These are phyloP conservation scores for Todiramphus chloris DNA, from an alignment of 2,113 vertebrate genomes.

Conservation along the genomic window DNA sequence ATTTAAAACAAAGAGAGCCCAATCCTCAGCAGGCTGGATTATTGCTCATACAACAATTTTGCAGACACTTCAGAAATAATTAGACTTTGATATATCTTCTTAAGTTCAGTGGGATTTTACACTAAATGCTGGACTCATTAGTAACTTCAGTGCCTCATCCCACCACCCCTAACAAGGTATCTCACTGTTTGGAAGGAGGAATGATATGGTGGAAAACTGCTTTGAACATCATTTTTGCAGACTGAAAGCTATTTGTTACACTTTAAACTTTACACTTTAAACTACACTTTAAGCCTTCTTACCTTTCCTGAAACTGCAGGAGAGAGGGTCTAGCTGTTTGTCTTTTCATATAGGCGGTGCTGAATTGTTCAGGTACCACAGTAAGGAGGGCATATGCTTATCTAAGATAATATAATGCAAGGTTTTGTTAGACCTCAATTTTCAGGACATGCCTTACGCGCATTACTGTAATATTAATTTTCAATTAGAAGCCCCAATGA, in stretches of 20 bases:
- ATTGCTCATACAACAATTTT: not conserved
- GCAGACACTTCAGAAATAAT: not conserved
- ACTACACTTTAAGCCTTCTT: not conserved
- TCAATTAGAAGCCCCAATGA: not conserved
- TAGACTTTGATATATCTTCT: not conserved
- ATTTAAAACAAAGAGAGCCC: not conserved
- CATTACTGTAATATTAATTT: slow-evolving; percentile 30
- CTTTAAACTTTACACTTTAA: not conserved
- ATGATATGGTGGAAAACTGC: not conserved
- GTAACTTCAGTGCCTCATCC: not conserved
- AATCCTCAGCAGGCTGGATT: not conserved
- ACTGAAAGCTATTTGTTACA: not conserved
- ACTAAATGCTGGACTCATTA: not conserved
- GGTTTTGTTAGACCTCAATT: not conserved
- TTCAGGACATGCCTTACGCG: not conserved
- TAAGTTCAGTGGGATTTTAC: not conserved
- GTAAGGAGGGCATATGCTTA: not conserved
- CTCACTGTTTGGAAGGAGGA: not conserved
- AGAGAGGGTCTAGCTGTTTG: not conserved
- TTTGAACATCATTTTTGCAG: not conserved
- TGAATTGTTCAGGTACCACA: not conserved
- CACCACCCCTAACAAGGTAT: not conserved
- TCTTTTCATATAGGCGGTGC: not conserved
- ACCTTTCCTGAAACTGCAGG: not conserved
- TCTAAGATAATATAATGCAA: not conserved